These are phyloP conservation scores for Hippocampus guttulatus DNA, from an alignment of 2,113 vertebrate genomes.

Conservation along the genomic window DNA sequence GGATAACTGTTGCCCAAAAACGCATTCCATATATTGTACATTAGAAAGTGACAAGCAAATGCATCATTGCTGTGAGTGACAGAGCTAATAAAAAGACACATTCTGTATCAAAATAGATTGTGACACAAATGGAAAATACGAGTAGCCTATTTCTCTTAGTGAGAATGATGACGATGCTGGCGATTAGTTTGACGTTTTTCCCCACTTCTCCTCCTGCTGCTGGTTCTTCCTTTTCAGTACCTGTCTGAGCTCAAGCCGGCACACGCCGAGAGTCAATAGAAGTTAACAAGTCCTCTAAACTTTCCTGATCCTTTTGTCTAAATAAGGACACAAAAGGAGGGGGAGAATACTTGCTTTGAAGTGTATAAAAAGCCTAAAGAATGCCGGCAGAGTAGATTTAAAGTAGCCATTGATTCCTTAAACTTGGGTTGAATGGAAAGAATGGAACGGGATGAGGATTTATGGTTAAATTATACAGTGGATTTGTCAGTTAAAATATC, in stretches of 20 bases:
- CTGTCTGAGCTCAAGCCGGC: constrained; percentile 98
- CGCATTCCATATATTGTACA: too few species aligned
- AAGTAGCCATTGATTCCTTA: constrained; percentile 96
- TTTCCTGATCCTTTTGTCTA: constrained; percentile 92
- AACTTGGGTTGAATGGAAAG: constrained; percentile 86
- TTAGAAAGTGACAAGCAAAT: too few species aligned
- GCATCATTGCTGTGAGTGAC: too few species aligned
- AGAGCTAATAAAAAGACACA: too few species aligned
- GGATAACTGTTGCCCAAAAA: neutral
- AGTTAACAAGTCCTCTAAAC: constrained; percentile 99
- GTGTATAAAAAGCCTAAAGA: constrained; percentile 88
- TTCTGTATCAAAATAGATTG: too few species aligned
- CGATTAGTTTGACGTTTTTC: constrained; percentile 69
- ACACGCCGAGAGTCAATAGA: constrained; percentile 99
- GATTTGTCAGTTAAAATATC: constrained; percentile 99
- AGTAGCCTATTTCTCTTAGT: neutral
- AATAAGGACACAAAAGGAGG: constrained; percentile 78
- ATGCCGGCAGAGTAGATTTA: constrained; percentile 98
- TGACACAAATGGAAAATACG: neutral
- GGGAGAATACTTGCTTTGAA: constrained; percentile 96
- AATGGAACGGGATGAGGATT: constrained; percentile 95
- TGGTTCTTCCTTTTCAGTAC: constrained; percentile 97
- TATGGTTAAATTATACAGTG: constrained; percentile 99
- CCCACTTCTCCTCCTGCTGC: constrained; percentile 82
- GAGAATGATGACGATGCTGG: constrained; percentile 34